Evolutionary conservation across 2,113 vertebrate species (phyloP).

Genomic region (Halichoerus grypus): DNA sequence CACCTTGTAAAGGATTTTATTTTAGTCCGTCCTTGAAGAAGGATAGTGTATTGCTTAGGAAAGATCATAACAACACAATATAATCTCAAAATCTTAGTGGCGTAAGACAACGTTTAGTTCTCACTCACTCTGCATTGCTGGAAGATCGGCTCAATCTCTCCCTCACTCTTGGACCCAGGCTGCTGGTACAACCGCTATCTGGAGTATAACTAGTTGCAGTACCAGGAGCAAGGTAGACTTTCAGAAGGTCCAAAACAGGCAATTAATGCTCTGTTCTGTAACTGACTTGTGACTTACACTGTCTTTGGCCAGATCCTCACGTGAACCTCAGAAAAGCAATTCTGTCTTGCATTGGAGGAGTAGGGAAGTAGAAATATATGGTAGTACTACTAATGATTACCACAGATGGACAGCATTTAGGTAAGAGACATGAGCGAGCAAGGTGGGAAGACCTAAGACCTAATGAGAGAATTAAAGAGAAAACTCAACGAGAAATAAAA

Average conservation of each 20-base stretch:
- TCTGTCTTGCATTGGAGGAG: not conserved
- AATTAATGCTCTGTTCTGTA: not conserved
- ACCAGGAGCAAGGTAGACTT: not conserved
- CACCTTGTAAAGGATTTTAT: not conserved
- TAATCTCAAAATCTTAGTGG: not conserved
- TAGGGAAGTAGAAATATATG: not conserved
- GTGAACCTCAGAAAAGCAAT: not conserved
- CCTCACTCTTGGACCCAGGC: not conserved
- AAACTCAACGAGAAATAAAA: not conserved
- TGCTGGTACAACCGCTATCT: not conserved
- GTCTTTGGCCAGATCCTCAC: not conserved
- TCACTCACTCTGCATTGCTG: not conserved
- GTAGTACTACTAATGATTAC: not conserved
- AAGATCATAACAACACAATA: not conserved
- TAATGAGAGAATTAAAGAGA: not conserved
- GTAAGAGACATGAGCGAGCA: not conserved
- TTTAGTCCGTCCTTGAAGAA: not conserved
- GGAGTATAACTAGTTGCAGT: not conserved
- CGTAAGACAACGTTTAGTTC: not conserved
- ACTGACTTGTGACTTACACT: not conserved
- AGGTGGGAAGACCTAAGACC: not conserved
- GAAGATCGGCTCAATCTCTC: not conserved
- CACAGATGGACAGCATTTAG: not conserved
- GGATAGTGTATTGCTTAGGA: not conserved
- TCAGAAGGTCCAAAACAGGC: not conserved